Evolutionary conservation across 2,113 vertebrate species (phyloP).

Genomic region (Brachypodius melanocephalos): DNA sequence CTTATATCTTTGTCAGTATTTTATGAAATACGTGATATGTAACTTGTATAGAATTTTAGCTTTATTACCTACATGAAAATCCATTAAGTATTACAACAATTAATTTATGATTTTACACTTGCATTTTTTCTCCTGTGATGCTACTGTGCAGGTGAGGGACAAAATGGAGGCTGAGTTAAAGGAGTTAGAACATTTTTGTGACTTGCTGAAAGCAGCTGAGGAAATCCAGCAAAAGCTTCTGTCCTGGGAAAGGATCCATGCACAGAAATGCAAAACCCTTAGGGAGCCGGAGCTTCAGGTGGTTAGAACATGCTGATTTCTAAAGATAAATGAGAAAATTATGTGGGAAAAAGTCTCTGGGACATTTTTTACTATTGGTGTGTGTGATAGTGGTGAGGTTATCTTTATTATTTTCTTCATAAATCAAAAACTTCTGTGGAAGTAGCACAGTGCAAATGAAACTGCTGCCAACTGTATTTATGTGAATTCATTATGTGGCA

Average conservation of each 20-base stretch:
- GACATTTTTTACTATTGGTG: conserved; percentile 42
- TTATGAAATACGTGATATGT: neutral
- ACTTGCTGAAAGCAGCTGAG: conserved; percentile 72
- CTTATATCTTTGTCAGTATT: neutral
- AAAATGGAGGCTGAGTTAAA: conserved; percentile 71
- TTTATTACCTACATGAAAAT: neutral
- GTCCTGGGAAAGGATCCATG: conserved; percentile 61
- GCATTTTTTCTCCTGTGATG: conserved; percentile 45
- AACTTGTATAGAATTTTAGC: neutral
- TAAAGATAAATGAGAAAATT: conserved; percentile 7
- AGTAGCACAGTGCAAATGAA: neutral
- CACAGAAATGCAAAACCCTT: conserved; percentile 71
- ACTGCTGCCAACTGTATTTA: neutral
- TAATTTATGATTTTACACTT: conserved; percentile 43
- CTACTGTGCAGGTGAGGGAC: conserved; percentile 74
- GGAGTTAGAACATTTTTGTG: conserved; percentile 68
- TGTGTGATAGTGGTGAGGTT: neutral
- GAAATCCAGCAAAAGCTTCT: conserved; percentile 71
- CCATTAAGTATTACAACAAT: neutral
- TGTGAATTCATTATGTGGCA: neutral
- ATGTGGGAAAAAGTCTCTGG: neutral
- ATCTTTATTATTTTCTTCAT: neutral
- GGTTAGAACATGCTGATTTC: conserved; percentile 5
- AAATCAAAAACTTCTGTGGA: neutral
- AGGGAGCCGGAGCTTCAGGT: conserved; percentile 82